These are phyloP conservation scores for Iphiclides podalirius DNA, from an alignment of 2,888 invertebrate genomes.

Conservation along the genomic window DNA sequence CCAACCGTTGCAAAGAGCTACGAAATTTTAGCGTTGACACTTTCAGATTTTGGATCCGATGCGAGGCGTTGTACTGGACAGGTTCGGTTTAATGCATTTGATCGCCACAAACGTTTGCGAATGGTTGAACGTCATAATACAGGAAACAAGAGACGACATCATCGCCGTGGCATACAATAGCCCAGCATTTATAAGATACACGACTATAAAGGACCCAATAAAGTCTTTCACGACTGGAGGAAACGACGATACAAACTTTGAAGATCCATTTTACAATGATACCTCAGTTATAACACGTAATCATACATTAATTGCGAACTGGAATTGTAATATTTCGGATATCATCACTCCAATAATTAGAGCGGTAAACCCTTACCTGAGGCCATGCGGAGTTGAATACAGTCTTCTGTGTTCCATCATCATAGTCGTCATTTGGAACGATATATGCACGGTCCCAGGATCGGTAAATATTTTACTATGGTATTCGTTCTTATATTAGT, in stretches of 20 bases:
- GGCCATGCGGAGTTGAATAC: conserved; percentile 91
- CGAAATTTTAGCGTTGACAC: too few species aligned
- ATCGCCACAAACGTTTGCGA: conserved; percentile 96
- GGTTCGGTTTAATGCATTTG: conserved; percentile 96
- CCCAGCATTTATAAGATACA: conserved; percentile 54
- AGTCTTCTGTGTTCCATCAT: conserved; percentile 89
- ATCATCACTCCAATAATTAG: conserved; percentile 82
- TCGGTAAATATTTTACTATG: conserved; percentile 57
- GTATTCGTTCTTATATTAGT: background rate
- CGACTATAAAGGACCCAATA: conserved; percentile 52
- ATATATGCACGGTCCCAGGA: conserved; percentile 80
- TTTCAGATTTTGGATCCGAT: conserved; percentile 65
- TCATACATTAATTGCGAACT: conserved; percentile 41
- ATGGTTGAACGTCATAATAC: conserved; percentile 93
- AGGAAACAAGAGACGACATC: conserved; percentile 93
- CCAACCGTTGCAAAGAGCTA: too few species aligned
- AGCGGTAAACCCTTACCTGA: conserved; percentile 87
- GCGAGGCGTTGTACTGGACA: conserved; percentile 72
- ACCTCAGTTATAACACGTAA: conserved; percentile 30
- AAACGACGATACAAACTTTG: conserved; percentile 29
- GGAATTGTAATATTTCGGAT: conserved; percentile 68
- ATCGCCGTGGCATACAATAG: conserved; percentile 67
- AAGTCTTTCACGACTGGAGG: conserved; percentile 44
- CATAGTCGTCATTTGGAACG: conserved; percentile 89
- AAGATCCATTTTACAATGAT: conserved; percentile 21